Evolutionary conservation across 2,888 invertebrate genomes (phyloP).

Genomic region (Heterodera filipjevi): DNA sequence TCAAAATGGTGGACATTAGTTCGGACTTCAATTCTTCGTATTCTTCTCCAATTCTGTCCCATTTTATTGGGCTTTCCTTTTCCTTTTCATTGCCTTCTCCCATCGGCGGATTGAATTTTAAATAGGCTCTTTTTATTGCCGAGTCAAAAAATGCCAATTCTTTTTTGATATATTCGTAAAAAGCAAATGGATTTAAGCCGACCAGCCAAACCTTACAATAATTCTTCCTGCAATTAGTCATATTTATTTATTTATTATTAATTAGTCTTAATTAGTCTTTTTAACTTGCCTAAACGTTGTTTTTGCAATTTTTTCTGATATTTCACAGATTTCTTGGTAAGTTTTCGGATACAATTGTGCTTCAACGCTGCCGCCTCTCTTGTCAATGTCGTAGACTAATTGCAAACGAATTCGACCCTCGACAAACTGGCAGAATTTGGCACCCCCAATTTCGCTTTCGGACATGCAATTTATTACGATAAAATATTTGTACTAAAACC

Average conservation of each 20-base stretch:
- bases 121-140: background rate
- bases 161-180: background rate
- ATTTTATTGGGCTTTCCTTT: background rate
- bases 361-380: background rate
- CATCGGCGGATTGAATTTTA: background rate
- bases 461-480: background rate
- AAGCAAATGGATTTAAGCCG: background rate
- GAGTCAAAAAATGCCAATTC: background rate
- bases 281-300: background rate
- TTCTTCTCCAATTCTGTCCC: background rate
- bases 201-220: background rate
- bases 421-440: background rate
- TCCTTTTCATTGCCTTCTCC: background rate
- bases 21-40: background rate
- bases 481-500: background rate
- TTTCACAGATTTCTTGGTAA: background rate
- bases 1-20: background rate
- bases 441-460: background rate
- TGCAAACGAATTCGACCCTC: background rate
- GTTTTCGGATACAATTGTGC: background rate
- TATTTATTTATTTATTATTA: background rate
- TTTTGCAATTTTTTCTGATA: background rate
- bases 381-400: constrained; percentile 2
- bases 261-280: background rate
- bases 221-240: background rate